Conservation (phyloP, 2,797 vertebrate genomes). For the Psittacula echo region DNA sequence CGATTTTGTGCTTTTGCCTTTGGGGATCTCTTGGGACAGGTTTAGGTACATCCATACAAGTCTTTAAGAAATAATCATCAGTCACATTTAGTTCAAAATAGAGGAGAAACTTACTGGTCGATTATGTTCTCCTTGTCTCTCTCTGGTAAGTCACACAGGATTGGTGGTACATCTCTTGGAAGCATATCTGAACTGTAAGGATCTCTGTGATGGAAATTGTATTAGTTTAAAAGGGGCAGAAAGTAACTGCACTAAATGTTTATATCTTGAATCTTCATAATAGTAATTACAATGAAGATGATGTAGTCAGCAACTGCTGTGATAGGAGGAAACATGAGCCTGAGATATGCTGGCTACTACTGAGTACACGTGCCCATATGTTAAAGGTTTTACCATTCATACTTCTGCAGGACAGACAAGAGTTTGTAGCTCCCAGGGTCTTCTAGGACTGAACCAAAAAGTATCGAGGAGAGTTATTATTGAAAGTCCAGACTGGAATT, state of each 20-base stretch:
- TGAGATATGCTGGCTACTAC: not conserved
- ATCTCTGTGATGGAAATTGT: conserved; percentile 61
- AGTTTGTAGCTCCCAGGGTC: not conserved
- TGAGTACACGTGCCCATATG: not conserved
- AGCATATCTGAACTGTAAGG: conserved; percentile 72
- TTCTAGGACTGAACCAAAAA: not conserved
- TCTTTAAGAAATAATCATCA: not conserved
- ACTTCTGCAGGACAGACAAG: not conserved
- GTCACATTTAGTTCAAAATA: not conserved
- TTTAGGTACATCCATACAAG: not conserved
- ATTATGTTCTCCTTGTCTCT: conserved; percentile 71
- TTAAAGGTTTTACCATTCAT: not conserved
- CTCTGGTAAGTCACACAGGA: conserved; percentile 58
- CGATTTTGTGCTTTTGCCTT: not conserved
- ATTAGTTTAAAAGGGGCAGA: not conserved
- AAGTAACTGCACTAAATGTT: not conserved
- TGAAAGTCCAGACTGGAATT: not conserved
- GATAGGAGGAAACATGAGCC: not conserved
- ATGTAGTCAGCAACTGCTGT: not conserved
- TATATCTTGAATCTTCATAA: not conserved
- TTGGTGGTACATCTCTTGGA: conserved; percentile 58
- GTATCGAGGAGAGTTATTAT: not conserved
- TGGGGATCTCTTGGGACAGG: not conserved
- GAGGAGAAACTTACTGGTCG: conserved; percentile 62
- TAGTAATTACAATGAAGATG: not conserved